Evolutionary conservation across 2,888 invertebrate species (phyloP), one percentile per base, ranked within the genome.

Genomic region (Nesidiocoris tenuis): DNA sequence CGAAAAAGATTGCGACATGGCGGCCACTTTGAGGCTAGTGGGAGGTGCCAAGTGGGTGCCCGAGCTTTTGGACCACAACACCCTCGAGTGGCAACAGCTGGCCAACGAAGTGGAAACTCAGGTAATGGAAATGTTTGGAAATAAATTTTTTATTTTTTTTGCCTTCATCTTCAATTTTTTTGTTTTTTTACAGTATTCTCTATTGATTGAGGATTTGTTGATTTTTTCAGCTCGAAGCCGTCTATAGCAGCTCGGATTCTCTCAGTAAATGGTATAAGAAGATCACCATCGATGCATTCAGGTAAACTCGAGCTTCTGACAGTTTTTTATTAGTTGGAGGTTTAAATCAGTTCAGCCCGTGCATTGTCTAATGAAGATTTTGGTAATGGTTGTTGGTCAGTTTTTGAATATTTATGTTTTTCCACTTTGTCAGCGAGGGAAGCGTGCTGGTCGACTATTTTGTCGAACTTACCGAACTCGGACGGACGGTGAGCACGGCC

Each of bases 381-480:
- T n/a, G n/a, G n/a, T n/a, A n/a, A n/a, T n/a, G n/a, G n/a, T n/a
- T n/a, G n/a, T n/a, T n/a, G n/a, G n/a, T n/a, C n/a, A n/a, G n/a
- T n/a, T n/a, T n/a, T n/a, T n/a, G n/a, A n/a, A n/a, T n/a, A n/a
- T n/a, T n/a, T n/a, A n/a, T n/a, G n/a, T n/a, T n/a, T n/a, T n/a
- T n/a, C n/a, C n/a, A n/a, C n/a, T n/a, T n/a, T n/a, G n/a, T 77
- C 82, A 94, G 91, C 82, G 88, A 91, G 82, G 95, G 95, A 75
- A 94, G 94, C 80, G 91, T 95, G 64, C 85, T 95, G 17, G 95
- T 95, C 16, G 95, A 95, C 83, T 95, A 93, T 82, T 90, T 93
- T 80, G 91, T 95, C 17, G 93, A 94, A 84, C 83, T 95, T 77
- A 90, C 90, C 79, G 91, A 94, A 80, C 86, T 94, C 1, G 89